These are phyloP conservation scores for Lycaon pictus DNA, from an alignment of 2,113 vertebrate genomes.

Conservation along the genomic window DNA sequence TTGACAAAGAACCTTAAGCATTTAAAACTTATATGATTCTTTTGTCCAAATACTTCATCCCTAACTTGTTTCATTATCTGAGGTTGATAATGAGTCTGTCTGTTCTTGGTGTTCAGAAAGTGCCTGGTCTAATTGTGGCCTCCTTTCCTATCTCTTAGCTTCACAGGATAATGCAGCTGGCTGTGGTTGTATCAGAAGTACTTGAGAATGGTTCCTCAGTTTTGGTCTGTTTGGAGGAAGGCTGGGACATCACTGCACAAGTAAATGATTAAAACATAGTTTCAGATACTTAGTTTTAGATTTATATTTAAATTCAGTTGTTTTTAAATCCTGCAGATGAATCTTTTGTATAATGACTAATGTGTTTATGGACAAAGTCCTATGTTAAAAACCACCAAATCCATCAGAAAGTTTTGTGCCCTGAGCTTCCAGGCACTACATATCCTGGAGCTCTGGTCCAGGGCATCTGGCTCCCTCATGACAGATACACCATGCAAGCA, in stretches of 20 bases:
- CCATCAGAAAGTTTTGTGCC: neutral
- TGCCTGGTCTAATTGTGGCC: neutral
- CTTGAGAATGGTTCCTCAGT: conserved; percentile 97
- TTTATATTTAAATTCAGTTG: conserved; percentile 50
- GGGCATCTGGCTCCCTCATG: neutral
- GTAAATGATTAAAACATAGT: conserved; percentile 86
- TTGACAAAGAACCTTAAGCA: conserved; percentile 37
- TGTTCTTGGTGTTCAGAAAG: neutral
- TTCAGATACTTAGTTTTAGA: conserved; percentile 42
- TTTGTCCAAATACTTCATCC: neutral
- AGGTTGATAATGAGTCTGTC: neutral
- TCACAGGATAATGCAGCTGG: conserved; percentile 96
- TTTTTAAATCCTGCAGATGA: conserved; percentile 40
- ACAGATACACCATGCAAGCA: neutral
- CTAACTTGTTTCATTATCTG: neutral
- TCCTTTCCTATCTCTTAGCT: conserved; percentile 88
- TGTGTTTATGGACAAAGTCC: neutral
- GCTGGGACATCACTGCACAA: conserved; percentile 98
- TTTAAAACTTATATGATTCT: conserved; percentile 24
- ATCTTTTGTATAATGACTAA: conserved; percentile 31
- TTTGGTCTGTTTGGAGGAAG: conserved; percentile 97
- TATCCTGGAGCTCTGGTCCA: neutral
- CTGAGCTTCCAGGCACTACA: neutral
- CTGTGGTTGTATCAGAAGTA: conserved; percentile 94
- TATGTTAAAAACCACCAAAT: neutral